These are phyloP conservation scores for Metalampra italica DNA, from an alignment of 2,888 invertebrate genomes.

Conservation along the genomic window DNA sequence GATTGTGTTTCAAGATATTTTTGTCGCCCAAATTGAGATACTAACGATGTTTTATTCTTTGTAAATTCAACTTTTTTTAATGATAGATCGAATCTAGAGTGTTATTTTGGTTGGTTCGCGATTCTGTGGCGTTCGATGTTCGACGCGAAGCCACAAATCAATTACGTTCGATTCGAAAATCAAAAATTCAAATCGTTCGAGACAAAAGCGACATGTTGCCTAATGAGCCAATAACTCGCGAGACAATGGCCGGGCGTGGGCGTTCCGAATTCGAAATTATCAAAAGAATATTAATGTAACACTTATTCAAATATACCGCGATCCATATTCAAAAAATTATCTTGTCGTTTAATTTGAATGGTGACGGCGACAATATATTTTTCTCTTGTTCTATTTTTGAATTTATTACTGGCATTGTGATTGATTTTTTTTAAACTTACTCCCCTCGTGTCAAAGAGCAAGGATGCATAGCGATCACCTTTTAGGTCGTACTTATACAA, in stretches of 20 bases:
- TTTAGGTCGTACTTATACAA: slow-evolving; percentile 56
- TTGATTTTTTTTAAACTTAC: slow-evolving; percentile 45
- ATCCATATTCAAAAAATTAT: slow-evolving; percentile 71
- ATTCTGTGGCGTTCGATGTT: slow-evolving; percentile 12
- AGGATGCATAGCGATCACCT: slow-evolving; percentile 26
- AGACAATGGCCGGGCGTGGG: slow-evolving; percentile 73
- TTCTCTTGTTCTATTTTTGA: slow-evolving; percentile 43
- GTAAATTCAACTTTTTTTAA: background rate
- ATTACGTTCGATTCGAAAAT: slow-evolving; percentile 69
- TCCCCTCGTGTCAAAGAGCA: slow-evolving; percentile 22
- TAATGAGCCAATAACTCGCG: slow-evolving; percentile 77
- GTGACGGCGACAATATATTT: slow-evolving; percentile 56
- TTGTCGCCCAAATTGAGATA: slow-evolving; percentile 38
- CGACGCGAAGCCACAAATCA: slow-evolving; percentile 42
- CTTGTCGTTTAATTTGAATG: slow-evolving; percentile 66
- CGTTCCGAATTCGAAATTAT: slow-evolving; percentile 71
- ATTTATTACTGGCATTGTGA: slow-evolving; percentile 48
- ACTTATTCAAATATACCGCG: slow-evolving; percentile 74
- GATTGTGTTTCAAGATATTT: slow-evolving; percentile 33
- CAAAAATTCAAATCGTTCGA: slow-evolving; percentile 69
- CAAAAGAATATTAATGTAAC: slow-evolving; percentile 77
- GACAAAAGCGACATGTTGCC: slow-evolving; percentile 65
- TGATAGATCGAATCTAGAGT: too few species aligned
- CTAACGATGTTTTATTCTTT: slow-evolving; percentile 9
- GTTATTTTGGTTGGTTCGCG: background rate